These are phyloP conservation scores for Norana najaformis DNA, from an alignment of 2,888 invertebrate genomes.

Conservation along the genomic window DNA sequence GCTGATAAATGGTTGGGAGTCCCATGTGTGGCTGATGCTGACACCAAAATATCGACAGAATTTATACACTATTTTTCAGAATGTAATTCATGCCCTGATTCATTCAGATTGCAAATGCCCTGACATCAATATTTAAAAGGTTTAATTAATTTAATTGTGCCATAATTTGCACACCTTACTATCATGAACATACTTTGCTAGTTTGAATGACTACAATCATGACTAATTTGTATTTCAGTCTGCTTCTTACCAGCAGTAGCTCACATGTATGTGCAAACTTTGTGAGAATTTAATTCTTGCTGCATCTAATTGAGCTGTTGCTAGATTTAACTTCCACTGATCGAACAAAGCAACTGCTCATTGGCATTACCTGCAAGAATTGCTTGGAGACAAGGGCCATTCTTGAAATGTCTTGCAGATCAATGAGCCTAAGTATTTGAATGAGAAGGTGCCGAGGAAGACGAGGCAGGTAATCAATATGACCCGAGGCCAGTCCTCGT, in stretches of 20 bases:
- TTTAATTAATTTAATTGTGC: not conserved
- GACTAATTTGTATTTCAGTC: not conserved
- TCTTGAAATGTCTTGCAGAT: conserved; percentile 56
- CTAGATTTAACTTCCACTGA: not conserved
- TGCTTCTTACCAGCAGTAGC: too few species aligned
- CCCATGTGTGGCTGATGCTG: too few species aligned
- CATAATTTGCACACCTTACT: not conserved
- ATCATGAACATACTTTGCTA: not conserved
- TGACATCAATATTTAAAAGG: not conserved
- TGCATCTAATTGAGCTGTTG: not conserved
- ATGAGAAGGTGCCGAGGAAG: conserved; percentile 51
- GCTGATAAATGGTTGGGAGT: not conserved
- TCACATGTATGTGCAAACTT: not conserved
- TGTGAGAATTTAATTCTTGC: not conserved
- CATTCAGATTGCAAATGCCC: not conserved
- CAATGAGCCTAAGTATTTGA: conserved; percentile 52
- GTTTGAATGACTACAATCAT: not conserved
- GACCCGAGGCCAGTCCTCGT: conserved; percentile 49
- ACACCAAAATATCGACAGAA: too few species aligned
- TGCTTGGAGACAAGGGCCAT: conserved; percentile 51
- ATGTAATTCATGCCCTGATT: not conserved
- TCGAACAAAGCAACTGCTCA: not conserved
- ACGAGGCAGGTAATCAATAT: conserved; percentile 55
- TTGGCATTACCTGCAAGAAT: conserved; percentile 51
- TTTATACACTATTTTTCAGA: too few species aligned